These are phyloP conservation scores for Mercenaria mercenaria DNA, from an alignment of 1,140 invertebrate genomes.

Conservation along the genomic window DNA sequence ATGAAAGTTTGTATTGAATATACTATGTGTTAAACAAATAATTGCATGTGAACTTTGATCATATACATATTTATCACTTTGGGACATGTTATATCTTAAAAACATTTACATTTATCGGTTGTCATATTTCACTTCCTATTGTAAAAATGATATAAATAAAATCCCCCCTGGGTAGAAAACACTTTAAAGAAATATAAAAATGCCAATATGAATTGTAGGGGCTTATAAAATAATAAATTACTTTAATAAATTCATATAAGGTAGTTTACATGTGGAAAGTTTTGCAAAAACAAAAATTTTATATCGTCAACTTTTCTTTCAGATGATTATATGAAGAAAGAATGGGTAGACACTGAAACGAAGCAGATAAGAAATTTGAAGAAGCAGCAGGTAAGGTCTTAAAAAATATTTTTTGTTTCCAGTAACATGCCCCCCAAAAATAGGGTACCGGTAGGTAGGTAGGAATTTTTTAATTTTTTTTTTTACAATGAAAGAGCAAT, in stretches of 20 bases:
- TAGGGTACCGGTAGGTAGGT: no score
- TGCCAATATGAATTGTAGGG: neutral
- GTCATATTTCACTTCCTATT: neutral
- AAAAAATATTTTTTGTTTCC: no score
- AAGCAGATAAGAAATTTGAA: no score
- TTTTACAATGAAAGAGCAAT: no score
- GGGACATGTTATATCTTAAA: neutral
- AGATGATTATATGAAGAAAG: neutral
- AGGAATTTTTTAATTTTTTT: no score
- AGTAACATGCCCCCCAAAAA: no score
- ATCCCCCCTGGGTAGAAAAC: constrained; percentile 1
- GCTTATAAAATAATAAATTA: neutral
- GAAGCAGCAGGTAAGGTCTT: no score
- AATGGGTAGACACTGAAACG: no score
- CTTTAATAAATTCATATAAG: neutral
- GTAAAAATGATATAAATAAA: neutral
- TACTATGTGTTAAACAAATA: neutral
- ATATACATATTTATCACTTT: neutral
- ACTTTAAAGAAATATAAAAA: neutral
- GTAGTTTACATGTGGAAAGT: no score
- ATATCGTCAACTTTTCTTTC: neutral
- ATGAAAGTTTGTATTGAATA: no score
- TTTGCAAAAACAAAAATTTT: no score
- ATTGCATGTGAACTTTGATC: neutral
- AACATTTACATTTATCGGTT: neutral